Evolutionary conservation across 1,140 invertebrate species (phyloP), one percentile per base, ranked within the genome.

Genomic region (Saccostrea cuccullata): DNA sequence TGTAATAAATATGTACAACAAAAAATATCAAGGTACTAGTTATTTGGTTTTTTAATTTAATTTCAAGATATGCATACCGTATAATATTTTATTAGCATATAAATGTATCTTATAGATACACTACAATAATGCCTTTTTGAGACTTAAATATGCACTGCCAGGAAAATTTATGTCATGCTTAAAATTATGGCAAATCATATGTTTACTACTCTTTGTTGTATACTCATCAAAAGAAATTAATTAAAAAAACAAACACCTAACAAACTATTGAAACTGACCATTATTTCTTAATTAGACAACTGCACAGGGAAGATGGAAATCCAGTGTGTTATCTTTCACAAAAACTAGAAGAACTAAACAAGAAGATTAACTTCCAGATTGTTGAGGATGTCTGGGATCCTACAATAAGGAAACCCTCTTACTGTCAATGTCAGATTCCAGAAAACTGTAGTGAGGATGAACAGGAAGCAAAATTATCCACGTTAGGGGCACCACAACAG

Each of bases 281-380:
- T 82, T 86, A 12, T 86, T 85, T 85, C 67, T 55, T 58, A 77
- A 87, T 85, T 82, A 91, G 90, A 87, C 89, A 89, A 73, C 70
- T 91, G 23, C 83, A 87, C 77, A 55, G 86, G 13, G 82, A 83
- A 36, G 58, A 73, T 86, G 82, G 60, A 15, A 87, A 91, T 84
- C 90, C 90, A 23, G 30, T 91, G 13, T 83, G 30, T 67, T 56
- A 55, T 55, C 55, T 90, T 8, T 58, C 73, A 6, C 26, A 73
- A 60, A 82, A 84, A 73, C 64, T 90, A 58, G 85, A 87, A n/a
- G 17, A n/a, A 47, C 56, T 89, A 2, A 36, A 13, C 47, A 26
- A 86, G n/a, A 30, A 23, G 58, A 56, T 58, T 13, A 55, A 23
- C 20, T 67, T 36, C 64, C 26, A 36, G 30, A 36, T 26, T 1